Evolutionary conservation across 2,888 invertebrate genomes (phyloP).

Genomic region (Agriopis leucophaearia): DNA sequence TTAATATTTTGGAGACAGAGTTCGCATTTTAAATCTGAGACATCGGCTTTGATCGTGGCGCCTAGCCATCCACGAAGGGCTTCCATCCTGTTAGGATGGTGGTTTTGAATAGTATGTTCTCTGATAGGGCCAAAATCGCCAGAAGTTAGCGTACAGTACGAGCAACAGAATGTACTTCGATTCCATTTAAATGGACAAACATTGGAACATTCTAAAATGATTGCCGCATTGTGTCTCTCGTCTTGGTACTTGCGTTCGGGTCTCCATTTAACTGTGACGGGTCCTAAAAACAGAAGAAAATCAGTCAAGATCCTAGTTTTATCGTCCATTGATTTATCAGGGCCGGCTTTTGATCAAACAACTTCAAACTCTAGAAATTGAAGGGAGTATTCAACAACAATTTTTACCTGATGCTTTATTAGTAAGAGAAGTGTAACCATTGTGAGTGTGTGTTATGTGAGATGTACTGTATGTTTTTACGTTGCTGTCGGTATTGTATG

Average conservation of each 20-base stretch:
- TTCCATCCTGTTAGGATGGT: conserved; percentile 64
- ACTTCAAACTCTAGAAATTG: neutral
- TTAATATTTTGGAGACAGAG: conserved; percentile 59
- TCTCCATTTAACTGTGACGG: conserved; percentile 69
- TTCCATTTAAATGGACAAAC: conserved; percentile 76
- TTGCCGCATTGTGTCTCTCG: conserved; percentile 77
- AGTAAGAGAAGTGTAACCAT: too few relatives aligned
- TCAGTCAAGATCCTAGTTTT: neutral
- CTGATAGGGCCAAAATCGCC: conserved; percentile 67
- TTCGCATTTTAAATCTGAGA: conserved; percentile 66
- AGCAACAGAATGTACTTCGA: conserved; percentile 70
- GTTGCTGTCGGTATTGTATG: neutral
- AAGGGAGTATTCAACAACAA: neutral
- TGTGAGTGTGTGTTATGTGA: too few relatives aligned
- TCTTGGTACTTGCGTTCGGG: conserved; percentile 69
- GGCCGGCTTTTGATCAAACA: neutral
- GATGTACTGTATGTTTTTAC: neutral
- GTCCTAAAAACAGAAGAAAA: conserved; percentile 79
- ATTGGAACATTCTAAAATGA: conserved; percentile 74
- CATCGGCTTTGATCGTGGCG: conserved; percentile 65
- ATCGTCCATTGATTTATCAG: neutral
- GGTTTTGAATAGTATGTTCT: conserved; percentile 51
- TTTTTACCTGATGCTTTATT: too few relatives aligned
- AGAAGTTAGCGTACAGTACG: conserved; percentile 66
- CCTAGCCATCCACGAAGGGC: conserved; percentile 11